Evolutionary conservation across 1,140 invertebrate genomes (phyloP).

Genomic region (Ephestia elutella): DNA sequence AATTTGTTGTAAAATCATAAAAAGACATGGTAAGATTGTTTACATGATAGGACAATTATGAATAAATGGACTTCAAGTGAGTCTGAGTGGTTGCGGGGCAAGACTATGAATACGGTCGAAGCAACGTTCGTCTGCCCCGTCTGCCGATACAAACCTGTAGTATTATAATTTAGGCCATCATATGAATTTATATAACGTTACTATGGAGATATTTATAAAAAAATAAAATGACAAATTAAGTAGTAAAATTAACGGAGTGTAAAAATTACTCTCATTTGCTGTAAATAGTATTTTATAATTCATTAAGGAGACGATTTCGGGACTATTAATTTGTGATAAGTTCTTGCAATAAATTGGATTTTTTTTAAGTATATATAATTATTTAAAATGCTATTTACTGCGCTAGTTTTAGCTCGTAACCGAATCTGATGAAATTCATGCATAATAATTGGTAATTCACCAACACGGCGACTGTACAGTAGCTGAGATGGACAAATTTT

Average conservation of each 20-base stretch:
- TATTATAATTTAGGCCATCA: slow-evolving; percentile 65
- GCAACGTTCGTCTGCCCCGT: slow-evolving; percentile 13
- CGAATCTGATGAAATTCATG: slow-evolving; percentile 30
- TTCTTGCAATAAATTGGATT: slow-evolving; percentile 56
- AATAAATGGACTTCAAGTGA: slow-evolving; percentile 15
- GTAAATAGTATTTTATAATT: slow-evolving; percentile 63
- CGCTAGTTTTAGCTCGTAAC: slow-evolving; percentile 41
- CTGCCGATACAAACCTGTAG: slow-evolving; percentile 46
- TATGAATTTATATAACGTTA: slow-evolving; percentile 66
- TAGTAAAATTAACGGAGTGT: slow-evolving; percentile 51
- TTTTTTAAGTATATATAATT: slow-evolving; percentile 28
- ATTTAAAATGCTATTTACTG: slow-evolving; percentile 39
- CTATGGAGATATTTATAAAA: slow-evolving; percentile 58
- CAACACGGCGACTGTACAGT: slow-evolving; percentile 36
- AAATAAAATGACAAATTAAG: slow-evolving; percentile 67
- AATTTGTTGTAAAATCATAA: too few relatives aligned
- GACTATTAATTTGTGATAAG: slow-evolving; percentile 57
- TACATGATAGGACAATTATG: too few relatives aligned
- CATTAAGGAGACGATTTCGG: slow-evolving; percentile 35
- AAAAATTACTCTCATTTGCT: slow-evolving; percentile 64
- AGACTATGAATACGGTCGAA: slow-evolving; percentile 10
- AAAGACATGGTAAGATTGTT: too few relatives aligned
- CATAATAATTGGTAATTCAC: slow-evolving; percentile 20
- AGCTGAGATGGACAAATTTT: slow-evolving; percentile 29
- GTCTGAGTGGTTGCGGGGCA: slow-evolving; percentile 7